Evolutionary conservation across 2,888 invertebrate species (phyloP).

Genomic region (Spisula solida): DNA sequence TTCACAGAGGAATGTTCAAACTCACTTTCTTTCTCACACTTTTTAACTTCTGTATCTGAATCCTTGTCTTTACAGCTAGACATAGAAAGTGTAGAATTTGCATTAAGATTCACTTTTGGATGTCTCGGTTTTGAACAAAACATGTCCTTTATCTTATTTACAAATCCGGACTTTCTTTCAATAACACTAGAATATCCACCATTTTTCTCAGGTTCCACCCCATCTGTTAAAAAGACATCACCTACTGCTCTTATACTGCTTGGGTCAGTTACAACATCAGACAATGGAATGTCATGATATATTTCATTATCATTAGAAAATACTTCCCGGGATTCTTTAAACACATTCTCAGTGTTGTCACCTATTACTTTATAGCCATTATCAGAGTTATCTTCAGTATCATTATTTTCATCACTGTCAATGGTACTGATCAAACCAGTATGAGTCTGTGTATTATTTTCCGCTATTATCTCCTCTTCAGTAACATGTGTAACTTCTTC

Average conservation of each 20-base stretch:
- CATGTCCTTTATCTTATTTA: conserved; percentile 43
- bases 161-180: conserved; percentile 32
- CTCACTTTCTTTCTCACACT: background rate
- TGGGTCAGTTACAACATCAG: background rate
- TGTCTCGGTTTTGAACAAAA: conserved; percentile 37
- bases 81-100: conserved; percentile 33
- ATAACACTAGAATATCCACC: background rate
- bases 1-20: conserved; percentile 11
- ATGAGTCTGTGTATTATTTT: background rate
- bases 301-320: conserved; percentile 16
- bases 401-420: background rate
- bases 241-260: background rate
- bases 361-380: no score
- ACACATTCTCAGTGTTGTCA: background rate
- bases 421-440: background rate
- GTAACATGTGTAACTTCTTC: background rate
- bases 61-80: conserved; percentile 45
- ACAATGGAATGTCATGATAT: background rate
- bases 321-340: background rate
- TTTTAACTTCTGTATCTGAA: conserved; percentile 28
- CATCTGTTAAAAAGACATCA: background rate
- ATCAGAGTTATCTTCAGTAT: background rate
- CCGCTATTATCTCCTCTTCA: background rate
- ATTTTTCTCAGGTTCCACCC: background rate
- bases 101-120: background rate